These are phyloP conservation scores for Ifrita kowaldi DNA, from an alignment of 2,113 vertebrate species.

Conservation along the genomic window DNA sequence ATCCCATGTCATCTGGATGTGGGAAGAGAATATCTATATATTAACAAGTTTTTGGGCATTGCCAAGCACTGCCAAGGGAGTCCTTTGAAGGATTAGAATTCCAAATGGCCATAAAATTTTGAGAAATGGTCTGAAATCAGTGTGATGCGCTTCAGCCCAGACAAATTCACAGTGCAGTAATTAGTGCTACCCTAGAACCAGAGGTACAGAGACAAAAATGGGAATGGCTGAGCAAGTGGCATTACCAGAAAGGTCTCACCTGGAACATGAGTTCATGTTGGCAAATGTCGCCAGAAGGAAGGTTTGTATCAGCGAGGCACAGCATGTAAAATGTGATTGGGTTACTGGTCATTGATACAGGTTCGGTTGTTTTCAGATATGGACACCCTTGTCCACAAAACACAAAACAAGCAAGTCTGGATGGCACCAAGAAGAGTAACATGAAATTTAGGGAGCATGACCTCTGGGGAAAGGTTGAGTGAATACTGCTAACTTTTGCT, in stretches of 20 bases:
- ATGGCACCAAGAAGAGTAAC: background rate
- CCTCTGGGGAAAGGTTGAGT: background rate
- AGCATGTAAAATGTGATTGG: background rate
- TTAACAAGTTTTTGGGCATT: background rate
- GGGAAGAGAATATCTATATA: background rate
- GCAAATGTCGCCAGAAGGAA: background rate
- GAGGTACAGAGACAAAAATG: background rate
- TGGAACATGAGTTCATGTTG: background rate
- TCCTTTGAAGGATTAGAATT: background rate
- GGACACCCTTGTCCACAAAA: background rate
- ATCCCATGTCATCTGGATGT: background rate
- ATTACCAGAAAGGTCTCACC: background rate
- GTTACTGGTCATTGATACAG: background rate
- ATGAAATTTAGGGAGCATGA: background rate
- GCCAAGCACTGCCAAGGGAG: background rate
- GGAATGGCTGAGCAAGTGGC: background rate
- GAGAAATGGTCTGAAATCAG: background rate
- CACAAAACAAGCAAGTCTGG: background rate
- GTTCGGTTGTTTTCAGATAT: background rate
- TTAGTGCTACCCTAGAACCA: background rate
- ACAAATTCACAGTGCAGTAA: background rate
- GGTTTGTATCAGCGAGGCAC: background rate
- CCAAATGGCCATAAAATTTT: background rate
- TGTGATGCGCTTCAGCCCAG: accelerated
- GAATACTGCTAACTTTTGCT: background rate